Percentiles rank a stretch among this genome's conserved stretches.
Evolutionary conservation across 1,140 invertebrate genomes (phyloP).

Genomic region (Euwallacea similis): DNA sequence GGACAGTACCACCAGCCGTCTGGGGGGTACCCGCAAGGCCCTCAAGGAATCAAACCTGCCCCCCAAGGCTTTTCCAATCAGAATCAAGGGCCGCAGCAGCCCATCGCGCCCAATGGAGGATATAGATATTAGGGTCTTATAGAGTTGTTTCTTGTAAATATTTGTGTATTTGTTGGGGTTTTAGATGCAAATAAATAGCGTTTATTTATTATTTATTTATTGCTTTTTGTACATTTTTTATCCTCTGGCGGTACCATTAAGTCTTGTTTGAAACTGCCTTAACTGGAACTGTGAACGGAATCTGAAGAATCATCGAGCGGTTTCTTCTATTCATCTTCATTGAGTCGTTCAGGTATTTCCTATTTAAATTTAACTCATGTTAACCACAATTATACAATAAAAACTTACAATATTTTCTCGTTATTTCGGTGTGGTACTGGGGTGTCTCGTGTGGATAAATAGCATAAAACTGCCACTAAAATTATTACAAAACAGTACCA

Average conservation of each 20-base stretch:
- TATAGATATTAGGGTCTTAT: conserved; percentile 24
- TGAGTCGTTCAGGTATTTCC: too few species aligned
- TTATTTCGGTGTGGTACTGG: not conserved
- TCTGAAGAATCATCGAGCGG: too few species aligned
- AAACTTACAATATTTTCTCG: conserved; percentile 7
- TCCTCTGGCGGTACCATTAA: not conserved
- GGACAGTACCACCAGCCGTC: conserved; percentile 21
- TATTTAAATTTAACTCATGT: not conserved
- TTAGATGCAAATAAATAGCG: conserved; percentile 23
- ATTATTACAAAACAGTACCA: not conserved
- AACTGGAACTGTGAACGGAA: too few species aligned
- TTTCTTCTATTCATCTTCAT: too few species aligned
- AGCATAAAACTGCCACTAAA: conserved; percentile 1
- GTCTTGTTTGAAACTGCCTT: too few species aligned
- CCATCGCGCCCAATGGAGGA: conserved; percentile 20
- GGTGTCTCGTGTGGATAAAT: not conserved
- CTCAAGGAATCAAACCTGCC: not conserved
- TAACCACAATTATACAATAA: not conserved
- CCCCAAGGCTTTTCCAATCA: conserved; percentile 15
- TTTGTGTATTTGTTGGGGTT: conserved; percentile 5
- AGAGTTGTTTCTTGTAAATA: not conserved
- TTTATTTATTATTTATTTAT: conserved; percentile 6
- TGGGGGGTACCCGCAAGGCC: conserved; percentile 8
- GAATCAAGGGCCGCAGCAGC: conserved; percentile 8
- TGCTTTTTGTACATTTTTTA: not conserved